phyloP scores from a whole-genome alignment of 1,140 invertebrate genomes.

The Panulirus ornatus region DNA sequence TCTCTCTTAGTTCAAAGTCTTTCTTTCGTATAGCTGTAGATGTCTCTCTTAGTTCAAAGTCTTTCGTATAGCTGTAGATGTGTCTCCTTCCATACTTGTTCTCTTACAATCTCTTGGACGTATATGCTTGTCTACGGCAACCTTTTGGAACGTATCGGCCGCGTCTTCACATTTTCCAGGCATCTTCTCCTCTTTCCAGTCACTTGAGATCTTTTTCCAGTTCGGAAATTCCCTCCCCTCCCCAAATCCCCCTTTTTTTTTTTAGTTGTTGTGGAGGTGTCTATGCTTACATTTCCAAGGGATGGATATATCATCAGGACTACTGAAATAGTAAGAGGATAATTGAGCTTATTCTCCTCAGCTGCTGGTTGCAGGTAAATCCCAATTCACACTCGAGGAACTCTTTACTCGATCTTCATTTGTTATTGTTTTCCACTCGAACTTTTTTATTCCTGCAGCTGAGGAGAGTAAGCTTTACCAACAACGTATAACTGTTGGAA shows the following conservation, averaged over 20 bases:
- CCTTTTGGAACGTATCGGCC: background rate
- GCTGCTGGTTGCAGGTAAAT: background rate
- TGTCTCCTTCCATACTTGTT: too few relatives aligned
- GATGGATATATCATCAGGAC: background rate
- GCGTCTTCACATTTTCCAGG: background rate
- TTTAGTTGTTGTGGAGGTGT: background rate
- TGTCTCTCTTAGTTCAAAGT: too few relatives aligned
- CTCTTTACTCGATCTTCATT: too few relatives aligned
- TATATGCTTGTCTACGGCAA: background rate
- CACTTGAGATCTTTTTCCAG: background rate
- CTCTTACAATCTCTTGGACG: too few relatives aligned
- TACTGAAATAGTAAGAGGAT: too few relatives aligned
- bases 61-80: too few relatives aligned
- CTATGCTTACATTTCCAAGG: background rate
- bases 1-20: too few relatives aligned
- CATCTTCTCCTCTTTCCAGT: background rate
- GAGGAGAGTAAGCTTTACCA: constrained; percentile 49
- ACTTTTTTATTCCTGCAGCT: constrained; percentile 22
- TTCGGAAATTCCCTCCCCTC: too few relatives aligned
- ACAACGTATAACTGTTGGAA: constrained; percentile 23
- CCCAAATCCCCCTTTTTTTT: too few relatives aligned
- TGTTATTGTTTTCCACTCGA: too few relatives aligned
- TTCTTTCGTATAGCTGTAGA: too few relatives aligned
- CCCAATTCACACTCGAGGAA: too few relatives aligned
- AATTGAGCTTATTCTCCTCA: background rate